Evolutionary conservation across 1,140 invertebrate species (phyloP).

Genomic region (Chironomus striatipennis): DNA sequence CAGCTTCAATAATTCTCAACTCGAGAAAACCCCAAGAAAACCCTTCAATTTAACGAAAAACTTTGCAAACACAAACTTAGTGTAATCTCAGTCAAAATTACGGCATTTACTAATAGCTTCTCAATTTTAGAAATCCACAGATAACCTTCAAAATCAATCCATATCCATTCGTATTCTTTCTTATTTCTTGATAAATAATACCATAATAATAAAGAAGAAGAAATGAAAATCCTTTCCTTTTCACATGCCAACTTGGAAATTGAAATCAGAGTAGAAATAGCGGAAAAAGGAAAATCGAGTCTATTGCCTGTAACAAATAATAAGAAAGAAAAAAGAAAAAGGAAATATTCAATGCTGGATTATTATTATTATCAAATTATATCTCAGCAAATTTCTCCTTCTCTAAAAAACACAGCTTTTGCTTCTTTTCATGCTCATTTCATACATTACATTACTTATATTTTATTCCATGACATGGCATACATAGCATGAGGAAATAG

Average conservation of each 20-base stretch:
- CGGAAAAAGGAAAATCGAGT: neutral
- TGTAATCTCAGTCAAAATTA: no score
- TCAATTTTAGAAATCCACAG: no score
- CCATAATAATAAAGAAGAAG: neutral
- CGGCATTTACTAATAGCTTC: no score
- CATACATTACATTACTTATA: neutral
- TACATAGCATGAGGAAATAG: neutral
- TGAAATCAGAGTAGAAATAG: no score
- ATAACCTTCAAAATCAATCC: no score
- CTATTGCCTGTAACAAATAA: neutral
- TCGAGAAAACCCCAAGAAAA: no score
- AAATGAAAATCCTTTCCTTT: neutral
- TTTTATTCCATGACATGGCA: neutral
- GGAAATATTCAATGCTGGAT: neutral
- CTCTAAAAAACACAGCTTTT: neutral
- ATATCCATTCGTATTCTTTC: no score
- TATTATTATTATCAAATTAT: slow-evolving; percentile 21
- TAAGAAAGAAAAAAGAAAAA: neutral
- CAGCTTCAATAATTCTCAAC: no score
- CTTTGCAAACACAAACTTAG: no score
- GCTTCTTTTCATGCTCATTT: neutral
- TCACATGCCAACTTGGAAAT: no score
- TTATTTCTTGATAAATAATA: neutral
- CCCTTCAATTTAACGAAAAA: no score
- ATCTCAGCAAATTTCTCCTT: slow-evolving; percentile 3